phyloP scores from a whole-genome alignment of 2,113 vertebrate species.

The Athene noctua region DNA sequence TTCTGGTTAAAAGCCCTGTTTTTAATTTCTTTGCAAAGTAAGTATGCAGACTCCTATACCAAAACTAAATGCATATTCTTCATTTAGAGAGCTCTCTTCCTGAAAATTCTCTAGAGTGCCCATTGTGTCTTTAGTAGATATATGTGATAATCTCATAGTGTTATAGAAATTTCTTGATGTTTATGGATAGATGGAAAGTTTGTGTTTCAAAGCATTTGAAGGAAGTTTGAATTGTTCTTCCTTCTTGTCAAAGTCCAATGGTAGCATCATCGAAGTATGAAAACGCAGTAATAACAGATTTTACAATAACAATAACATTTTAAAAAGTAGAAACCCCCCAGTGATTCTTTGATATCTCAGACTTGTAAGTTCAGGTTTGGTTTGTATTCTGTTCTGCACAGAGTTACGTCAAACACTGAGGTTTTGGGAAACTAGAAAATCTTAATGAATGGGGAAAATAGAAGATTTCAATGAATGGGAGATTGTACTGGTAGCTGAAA shows the following conservation, averaged over 20 bases:
- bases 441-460: neutral
- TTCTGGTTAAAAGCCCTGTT: conserved; percentile 29
- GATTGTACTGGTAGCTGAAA: neutral
- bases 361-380: neutral
- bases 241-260: neutral
- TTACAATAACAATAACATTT: neutral
- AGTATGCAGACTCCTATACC: neutral
- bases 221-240: neutral
- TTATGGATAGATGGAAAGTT: neutral
- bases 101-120: neutral
- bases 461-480: neutral
- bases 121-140: neutral
- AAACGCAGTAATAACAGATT: neutral
- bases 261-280: neutral
- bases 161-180: neutral
- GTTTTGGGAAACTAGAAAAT: neutral
- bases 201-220: neutral
- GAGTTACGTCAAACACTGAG: neutral
- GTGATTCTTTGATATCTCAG: neutral
- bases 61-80: conserved; percentile 19
- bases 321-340: neutral
- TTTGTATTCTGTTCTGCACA: neutral
- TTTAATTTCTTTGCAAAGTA: conserved; percentile 50
- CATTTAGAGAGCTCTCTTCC: neutral
- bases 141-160: neutral